These are phyloP conservation scores for Philopotamus ludificatus DNA, from an alignment of 1,140 invertebrate species.

Conservation along the genomic window DNA sequence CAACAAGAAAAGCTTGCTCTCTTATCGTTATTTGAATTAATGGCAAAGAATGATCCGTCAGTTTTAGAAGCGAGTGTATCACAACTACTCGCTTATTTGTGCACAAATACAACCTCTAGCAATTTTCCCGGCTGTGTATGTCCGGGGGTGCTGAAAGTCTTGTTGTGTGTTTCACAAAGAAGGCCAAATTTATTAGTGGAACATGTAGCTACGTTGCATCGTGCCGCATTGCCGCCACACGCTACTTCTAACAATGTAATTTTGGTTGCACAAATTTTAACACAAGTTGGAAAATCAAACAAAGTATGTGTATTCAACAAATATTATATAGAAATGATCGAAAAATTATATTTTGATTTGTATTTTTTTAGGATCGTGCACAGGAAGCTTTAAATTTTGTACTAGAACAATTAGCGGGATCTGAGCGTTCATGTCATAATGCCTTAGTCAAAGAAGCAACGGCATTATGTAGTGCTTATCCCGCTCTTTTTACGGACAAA, in stretches of 20 bases:
- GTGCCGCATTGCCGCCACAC: conserved; percentile 64
- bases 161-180: conserved; percentile 71
- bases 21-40: conserved; percentile 75
- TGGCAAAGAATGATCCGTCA: conserved; percentile 75
- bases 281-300: conserved; percentile 63
- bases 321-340: no score
- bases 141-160: conserved; percentile 63
- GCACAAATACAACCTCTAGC: conserved; percentile 46
- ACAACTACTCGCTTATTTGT: conserved; percentile 71
- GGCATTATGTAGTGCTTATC: conserved; percentile 72
- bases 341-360: neutral
- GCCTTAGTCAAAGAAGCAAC: conserved; percentile 74
- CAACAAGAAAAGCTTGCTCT: conserved; percentile 80
- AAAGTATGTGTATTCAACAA: conserved; percentile 56
- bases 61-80: conserved; percentile 76
- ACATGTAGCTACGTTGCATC: conserved; percentile 66
- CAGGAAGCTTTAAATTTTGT: conserved; percentile 79
- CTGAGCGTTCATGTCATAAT: conserved; percentile 68
- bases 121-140: conserved; percentile 52
- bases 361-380: conserved; percentile 62
- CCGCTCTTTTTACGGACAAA: conserved; percentile 73
- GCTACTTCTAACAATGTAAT: conserved; percentile 61
- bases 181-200: conserved; percentile 66
- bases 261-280: conserved; percentile 65
- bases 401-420: conserved; percentile 67